Percentiles rank a stretch among this genome's conserved stretches.
These are phyloP conservation scores for Campopleginae sp. DNA, from an alignment of 2,888 invertebrate genomes.

Conservation along the genomic window DNA sequence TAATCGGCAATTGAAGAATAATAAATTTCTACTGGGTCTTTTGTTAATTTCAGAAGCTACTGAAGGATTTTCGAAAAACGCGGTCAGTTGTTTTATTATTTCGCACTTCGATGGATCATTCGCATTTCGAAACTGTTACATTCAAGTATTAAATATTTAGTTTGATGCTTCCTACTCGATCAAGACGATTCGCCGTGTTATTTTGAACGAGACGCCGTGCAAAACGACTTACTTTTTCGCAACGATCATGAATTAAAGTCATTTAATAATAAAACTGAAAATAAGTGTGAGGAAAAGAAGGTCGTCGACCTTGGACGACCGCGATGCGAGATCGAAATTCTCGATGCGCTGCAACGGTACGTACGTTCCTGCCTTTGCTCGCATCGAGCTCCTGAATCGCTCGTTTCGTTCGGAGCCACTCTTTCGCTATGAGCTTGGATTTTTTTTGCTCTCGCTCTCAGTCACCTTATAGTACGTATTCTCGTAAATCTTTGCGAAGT, in stretches of 20 bases:
- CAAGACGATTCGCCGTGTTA: neutral
- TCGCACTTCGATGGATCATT: neutral
- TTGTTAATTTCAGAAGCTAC: neutral
- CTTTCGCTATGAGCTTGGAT: conserved; percentile 47
- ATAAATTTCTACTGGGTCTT: neutral
- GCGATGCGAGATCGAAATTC: conserved; percentile 64
- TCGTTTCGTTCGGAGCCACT: conserved; percentile 41
- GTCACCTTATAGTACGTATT: conserved; percentile 14
- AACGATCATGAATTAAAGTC: conserved; percentile 9
- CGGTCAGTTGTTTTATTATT: neutral
- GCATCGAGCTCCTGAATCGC: conserved; percentile 48
- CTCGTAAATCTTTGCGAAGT: conserved; percentile 39
- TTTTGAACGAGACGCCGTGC: neutral
- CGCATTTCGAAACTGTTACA: neutral
- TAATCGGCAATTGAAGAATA: neutral
- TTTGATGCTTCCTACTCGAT: neutral
- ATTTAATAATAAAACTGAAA: conserved; percentile 5
- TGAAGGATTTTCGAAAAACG: neutral
- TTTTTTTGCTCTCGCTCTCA: conserved; percentile 49
- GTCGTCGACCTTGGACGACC: conserved; percentile 65
- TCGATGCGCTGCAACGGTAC: conserved; percentile 62
- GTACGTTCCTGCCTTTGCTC: conserved; percentile 55
- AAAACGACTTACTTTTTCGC: neutral
- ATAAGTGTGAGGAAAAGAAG: conserved; percentile 39
- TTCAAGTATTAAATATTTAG: neutral